Evolutionary conservation across 2,797 vertebrate genomes (phyloP).

Genomic region (Linurgus olivaceus): DNA sequence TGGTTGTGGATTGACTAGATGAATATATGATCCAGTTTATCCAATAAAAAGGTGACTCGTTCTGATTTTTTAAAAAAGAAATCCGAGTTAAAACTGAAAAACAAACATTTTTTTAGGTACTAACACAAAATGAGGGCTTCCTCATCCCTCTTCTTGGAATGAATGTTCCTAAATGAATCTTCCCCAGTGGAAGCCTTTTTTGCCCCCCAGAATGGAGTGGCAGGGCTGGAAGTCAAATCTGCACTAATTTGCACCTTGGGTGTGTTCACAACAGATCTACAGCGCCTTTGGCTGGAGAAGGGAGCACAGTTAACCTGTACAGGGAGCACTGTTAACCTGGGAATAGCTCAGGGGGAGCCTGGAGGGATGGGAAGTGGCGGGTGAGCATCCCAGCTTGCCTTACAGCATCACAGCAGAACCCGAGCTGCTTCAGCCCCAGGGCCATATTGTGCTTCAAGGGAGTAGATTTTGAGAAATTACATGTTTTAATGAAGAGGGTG

Average conservation of each 20-base stretch:
- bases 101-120: not conserved
- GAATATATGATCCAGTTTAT: not conserved
- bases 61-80: not conserved
- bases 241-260: not conserved
- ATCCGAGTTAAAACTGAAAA: not conserved
- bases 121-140: not conserved
- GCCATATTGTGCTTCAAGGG: not conserved
- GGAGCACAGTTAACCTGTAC: not conserved
- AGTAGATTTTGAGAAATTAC: not conserved
- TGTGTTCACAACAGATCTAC: not conserved
- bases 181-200: not conserved
- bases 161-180: not conserved
- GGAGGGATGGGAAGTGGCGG: fast-evolving
- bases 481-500: not conserved
- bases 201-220: not conserved
- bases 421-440: not conserved
- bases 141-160: not conserved
- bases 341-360: not conserved
- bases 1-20: slow-evolving; percentile 16
- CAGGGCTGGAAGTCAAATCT: not conserved
- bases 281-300: not conserved
- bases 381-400: not conserved
- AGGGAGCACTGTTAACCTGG: not conserved
- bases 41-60: slow-evolving; percentile 6
- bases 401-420: not conserved